These are phyloP conservation scores for Pristionchus mayeri DNA, from an alignment of 2,888 invertebrate species.

Conservation along the genomic window DNA sequence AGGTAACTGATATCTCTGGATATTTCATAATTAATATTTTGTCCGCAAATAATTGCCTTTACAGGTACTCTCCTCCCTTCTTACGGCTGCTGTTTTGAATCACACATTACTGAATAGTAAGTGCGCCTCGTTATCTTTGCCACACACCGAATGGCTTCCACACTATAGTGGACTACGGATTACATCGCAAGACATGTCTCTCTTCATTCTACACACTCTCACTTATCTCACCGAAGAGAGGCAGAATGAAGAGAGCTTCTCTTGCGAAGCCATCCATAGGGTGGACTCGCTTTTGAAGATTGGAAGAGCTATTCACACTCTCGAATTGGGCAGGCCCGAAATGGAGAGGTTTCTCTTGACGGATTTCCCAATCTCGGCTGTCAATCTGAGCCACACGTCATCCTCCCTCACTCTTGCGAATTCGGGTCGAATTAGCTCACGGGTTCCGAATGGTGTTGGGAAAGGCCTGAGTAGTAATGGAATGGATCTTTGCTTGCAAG, in stretches of 20 bases:
- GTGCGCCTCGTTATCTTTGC: no score
- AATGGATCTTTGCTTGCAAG: no score
- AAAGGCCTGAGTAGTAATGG: neutral
- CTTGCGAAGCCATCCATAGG: neutral
- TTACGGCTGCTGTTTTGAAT: conserved; percentile 31
- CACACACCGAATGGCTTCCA: no score
- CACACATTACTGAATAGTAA: conserved; percentile 18
- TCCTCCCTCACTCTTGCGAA: no score
- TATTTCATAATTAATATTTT: neutral
- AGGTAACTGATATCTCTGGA: no score
- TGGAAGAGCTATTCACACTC: neutral
- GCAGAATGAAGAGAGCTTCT: no score
- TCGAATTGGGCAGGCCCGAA: no score
- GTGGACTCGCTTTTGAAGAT: neutral
- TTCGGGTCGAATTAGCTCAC: conserved; percentile 9
- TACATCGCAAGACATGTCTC: no score
- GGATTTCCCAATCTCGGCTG: neutral
- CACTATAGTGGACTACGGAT: no score
- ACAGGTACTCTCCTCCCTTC: conserved; percentile 28
- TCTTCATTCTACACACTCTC: no score
- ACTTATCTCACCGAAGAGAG: no score
- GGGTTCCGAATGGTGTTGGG: neutral
- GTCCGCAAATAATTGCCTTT: neutral
- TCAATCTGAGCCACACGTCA: conserved; percentile 6
- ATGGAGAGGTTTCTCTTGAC: no score